Conservation (phyloP, 2,113 vertebrate genomes). For the Bombycilla garrulus region DNA sequence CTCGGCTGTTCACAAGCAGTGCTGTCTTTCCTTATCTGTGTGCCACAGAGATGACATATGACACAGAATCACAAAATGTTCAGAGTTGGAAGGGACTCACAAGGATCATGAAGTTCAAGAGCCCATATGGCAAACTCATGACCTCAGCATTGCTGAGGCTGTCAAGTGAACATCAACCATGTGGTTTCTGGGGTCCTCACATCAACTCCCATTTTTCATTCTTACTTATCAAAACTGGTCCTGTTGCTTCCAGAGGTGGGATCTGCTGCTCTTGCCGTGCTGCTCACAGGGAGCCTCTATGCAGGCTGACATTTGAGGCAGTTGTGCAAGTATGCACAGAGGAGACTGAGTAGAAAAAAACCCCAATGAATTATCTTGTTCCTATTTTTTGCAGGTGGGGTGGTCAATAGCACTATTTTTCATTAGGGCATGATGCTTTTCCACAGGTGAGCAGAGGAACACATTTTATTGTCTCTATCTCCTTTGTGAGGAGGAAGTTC, state of each 20-base stretch:
- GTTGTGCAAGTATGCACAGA: background rate
- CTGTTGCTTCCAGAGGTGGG: background rate
- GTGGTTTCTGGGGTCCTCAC: background rate
- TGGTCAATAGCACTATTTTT: background rate
- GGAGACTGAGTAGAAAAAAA: background rate
- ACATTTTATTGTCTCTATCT: background rate
- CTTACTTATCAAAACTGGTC: background rate
- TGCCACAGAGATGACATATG: background rate
- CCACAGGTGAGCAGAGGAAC: background rate
- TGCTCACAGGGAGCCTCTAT: background rate
- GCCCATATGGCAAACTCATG: background rate
- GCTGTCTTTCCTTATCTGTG: background rate
- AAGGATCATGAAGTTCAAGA: background rate
- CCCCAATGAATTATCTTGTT: background rate
- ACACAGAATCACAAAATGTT: background rate
- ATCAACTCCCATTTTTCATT: background rate
- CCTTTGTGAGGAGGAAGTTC: background rate
- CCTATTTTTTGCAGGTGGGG: background rate
- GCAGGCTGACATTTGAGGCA: accelerated
- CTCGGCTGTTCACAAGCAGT: background rate
- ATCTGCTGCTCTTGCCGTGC: background rate
- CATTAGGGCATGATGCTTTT: background rate
- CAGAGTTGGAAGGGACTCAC: background rate
- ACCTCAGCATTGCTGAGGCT: accelerated
- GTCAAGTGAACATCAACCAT: accelerated